These are phyloP conservation scores for Melanotaenia parkinsoni DNA, from an alignment of 2,797 vertebrate species.

Conservation along the genomic window DNA sequence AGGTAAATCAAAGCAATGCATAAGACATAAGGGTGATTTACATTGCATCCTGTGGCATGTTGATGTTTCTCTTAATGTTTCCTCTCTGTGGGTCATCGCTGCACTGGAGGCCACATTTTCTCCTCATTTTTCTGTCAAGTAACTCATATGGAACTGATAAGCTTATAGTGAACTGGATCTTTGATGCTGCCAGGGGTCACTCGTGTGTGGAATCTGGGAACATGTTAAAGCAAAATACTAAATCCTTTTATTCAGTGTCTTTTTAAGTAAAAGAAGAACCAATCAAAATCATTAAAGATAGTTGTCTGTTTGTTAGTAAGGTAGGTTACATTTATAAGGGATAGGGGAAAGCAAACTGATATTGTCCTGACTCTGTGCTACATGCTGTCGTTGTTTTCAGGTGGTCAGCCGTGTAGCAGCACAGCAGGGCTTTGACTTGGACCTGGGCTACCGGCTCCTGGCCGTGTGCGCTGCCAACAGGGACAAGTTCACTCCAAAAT, in stretches of 20 bases:
- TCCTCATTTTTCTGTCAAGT: conserved; percentile 29
- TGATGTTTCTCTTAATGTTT: conserved; percentile 67
- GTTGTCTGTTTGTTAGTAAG: background rate
- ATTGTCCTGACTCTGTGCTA: conserved; percentile 22
- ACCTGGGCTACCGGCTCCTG: conserved; percentile 97
- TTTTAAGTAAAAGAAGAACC: background rate
- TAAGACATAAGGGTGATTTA: conserved; percentile 69
- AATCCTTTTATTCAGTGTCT: background rate
- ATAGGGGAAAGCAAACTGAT: background rate
- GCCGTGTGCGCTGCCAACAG: conserved; percentile 99
- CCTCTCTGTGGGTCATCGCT: conserved; percentile 59
- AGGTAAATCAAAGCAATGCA: conserved; percentile 71
- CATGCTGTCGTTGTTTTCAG: conserved; percentile 75
- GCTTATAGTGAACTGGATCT: conserved; percentile 21
- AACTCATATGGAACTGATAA: conserved; percentile 69
- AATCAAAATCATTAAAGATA: background rate
- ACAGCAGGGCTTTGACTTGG: conserved; percentile 97
- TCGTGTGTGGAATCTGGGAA: conserved; percentile 17
- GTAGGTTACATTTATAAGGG: background rate
- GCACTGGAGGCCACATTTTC: conserved; percentile 55
- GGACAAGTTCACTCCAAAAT: conserved; percentile 99
- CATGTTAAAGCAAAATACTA: conserved; percentile 17
- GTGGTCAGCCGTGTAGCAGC: conserved; percentile 98
- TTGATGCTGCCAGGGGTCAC: conserved; percentile 30
- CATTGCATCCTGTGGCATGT: conserved; percentile 54